phyloP scores from a whole-genome alignment of 2,113 vertebrate genomes.

The Chaetodon auriga region DNA sequence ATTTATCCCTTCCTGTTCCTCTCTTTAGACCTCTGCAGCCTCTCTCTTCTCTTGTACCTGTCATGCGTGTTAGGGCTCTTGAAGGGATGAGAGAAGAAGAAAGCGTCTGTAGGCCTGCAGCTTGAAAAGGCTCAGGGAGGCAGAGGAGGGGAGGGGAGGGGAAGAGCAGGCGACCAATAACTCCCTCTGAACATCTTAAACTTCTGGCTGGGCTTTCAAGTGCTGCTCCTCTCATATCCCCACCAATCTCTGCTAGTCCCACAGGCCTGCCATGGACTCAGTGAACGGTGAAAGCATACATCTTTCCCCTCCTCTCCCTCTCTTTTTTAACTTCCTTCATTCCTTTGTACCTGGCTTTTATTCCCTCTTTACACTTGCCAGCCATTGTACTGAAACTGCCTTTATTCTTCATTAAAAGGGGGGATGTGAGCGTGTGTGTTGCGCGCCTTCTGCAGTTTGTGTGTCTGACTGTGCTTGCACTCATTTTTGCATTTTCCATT shows the following conservation, averaged over 20 bases:
- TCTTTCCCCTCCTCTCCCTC: not conserved
- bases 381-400: conserved; percentile 19
- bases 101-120: conserved; percentile 42
- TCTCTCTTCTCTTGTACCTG: conserved; percentile 55
- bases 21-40: conserved; percentile 36
- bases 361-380: conserved; percentile 16
- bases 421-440: not conserved
- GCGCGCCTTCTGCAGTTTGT: not conserved
- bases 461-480: conserved; percentile 12
- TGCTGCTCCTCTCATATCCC: conserved; percentile 53
- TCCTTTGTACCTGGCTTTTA: conserved; percentile 38
- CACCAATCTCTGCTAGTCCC: conserved; percentile 59
- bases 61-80: conserved; percentile 59
- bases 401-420: conserved; percentile 5
- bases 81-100: conserved; percentile 57
- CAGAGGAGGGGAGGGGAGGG: conserved; percentile 19
- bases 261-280: conserved; percentile 42
- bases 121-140: conserved; percentile 64
- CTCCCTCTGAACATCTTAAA: conserved; percentile 72
- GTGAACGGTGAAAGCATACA: conserved; percentile 43
- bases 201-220: conserved; percentile 72
- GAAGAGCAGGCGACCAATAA: conserved; percentile 57
- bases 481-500: conserved; percentile 36
- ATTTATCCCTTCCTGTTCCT: conserved; percentile 5
- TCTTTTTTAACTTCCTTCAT: conserved; percentile 24